Evolutionary conservation across 2,113 vertebrate species (phyloP).

Genomic region (Oryzias woworae): DNA sequence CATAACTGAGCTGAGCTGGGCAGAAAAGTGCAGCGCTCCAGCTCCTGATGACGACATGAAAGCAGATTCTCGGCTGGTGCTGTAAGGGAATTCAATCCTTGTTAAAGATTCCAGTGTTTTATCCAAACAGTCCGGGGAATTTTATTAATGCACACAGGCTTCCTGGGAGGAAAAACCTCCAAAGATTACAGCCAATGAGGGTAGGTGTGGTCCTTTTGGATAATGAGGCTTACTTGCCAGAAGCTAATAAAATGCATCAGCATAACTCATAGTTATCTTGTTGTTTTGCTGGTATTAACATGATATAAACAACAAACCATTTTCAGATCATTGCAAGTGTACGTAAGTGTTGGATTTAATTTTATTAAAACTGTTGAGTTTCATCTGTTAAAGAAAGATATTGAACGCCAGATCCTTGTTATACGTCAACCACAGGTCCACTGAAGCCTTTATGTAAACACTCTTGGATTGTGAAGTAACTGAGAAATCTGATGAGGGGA

Average conservation of each 20-base stretch:
- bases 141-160: neutral
- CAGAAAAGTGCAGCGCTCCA: neutral
- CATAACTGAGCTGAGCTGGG: neutral
- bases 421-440: neutral
- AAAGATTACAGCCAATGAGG: neutral
- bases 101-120: too few relatives aligned
- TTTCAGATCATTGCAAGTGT: too few relatives aligned
- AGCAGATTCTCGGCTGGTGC: neutral
- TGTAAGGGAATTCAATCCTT: neutral
- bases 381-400: too few relatives aligned
- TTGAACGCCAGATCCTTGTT: too few relatives aligned
- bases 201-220: neutral
- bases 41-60: neutral
- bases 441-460: neutral
- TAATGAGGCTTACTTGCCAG: slow-evolving; percentile 5
- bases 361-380: neutral
- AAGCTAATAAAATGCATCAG: slow-evolving; percentile 2
- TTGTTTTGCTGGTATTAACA: too few relatives aligned
- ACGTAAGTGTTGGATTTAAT: slow-evolving; percentile 4
- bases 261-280: too few relatives aligned
- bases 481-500: too few relatives aligned
- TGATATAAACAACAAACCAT: too few relatives aligned
- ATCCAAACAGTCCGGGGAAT: neutral
- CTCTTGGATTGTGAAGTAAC: too few relatives aligned
- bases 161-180: neutral